Percentiles rank a stretch among this genome's conserved stretches.
phyloP scores from a whole-genome alignment of 2,888 invertebrate species.

The Hipparchia sbordonii region DNA sequence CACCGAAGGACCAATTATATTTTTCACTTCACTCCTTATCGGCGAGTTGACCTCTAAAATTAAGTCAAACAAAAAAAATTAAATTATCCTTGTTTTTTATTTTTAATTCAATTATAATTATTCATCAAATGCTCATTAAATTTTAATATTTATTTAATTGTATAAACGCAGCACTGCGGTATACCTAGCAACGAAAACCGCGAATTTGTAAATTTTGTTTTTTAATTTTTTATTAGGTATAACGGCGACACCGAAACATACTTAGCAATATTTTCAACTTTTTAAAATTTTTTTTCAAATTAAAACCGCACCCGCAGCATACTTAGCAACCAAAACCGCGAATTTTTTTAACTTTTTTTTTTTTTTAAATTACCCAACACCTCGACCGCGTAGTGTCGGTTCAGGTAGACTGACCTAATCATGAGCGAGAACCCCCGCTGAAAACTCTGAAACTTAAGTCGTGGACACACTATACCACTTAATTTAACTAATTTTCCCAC shows the following conservation, averaged over 20 bases:
- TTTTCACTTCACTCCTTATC: neutral
- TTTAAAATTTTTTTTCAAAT: too few species aligned
- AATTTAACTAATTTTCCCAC: constrained; percentile 27
- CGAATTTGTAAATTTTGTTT: neutral
- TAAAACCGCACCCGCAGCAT: neutral
- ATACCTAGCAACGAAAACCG: neutral
- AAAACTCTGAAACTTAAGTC: constrained; percentile 54
- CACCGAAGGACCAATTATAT: neutral
- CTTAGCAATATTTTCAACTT: too few species aligned
- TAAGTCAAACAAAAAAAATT: too few species aligned
- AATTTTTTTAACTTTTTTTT: neutral
- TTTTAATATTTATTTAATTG: too few species aligned
- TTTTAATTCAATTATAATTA: too few species aligned
- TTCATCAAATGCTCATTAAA: too few species aligned
- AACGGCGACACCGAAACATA: too few species aligned
- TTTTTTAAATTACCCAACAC: constrained; percentile 7
- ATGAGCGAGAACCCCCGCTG: constrained; percentile 36
- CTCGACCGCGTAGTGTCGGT: constrained; percentile 31
- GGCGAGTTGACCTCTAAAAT: neutral
- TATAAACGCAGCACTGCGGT: neutral
- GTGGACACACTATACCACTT: constrained; percentile 44
- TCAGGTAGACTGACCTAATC: constrained; percentile 46
- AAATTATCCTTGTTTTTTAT: too few species aligned
- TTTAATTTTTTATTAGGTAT: too few species aligned
- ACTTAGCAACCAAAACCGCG: neutral